Base-by-base conservation (phyloP, 30 jellyfish, hydroid and myxozoan species). In the Turritopsis dohrnii region DNA sequence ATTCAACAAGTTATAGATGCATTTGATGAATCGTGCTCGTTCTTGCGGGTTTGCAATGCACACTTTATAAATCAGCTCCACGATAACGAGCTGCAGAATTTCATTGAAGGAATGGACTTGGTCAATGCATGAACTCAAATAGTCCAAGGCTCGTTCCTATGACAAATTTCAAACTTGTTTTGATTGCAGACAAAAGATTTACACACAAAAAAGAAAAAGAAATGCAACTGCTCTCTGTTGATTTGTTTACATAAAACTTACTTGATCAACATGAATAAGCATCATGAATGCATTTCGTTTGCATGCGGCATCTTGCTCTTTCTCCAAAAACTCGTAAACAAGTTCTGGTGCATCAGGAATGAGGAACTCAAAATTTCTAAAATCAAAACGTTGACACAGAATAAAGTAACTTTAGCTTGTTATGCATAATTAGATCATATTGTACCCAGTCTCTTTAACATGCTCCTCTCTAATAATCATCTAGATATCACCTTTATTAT, bases 321-420 rank as follows among this genome's bases (percentile, higher is more conserved):
- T 90, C 74, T 95, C 99, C 60, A 95, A 92, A 81, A 95, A 95
- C 17, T 90, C 94, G 81, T 52, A 88, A 24, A 95, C 97, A 28
- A 95, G 92, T 71, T 95, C 99, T 16, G 99, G 99, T 18, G 99
- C 99, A 88, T 95, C 99, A 83, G 99, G 99, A 66, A 95, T 90
- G 76, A 95, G 88, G 72, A 87, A 95, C 27, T 95, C 99, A 90
- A 95, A 95, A 86, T 95, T 95, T 83, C 99, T 95, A 29, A 31
- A 85, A 22, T 65, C 71, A 52, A 21, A 26, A 60, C 19, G 19
- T 60, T 60, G 21, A 18, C 21, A 23, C 73, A 60, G 73, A 60
- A 23, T 60, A 69, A 69, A 69, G 8, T 16, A 69, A 69, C 16
- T 16, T n/a, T n/a, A n/a, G n/a, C n/a, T n/a, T n/a, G n/a, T n/a